Conservation (phyloP, 1,140 invertebrate species). For the Magallana gigas region DNA sequence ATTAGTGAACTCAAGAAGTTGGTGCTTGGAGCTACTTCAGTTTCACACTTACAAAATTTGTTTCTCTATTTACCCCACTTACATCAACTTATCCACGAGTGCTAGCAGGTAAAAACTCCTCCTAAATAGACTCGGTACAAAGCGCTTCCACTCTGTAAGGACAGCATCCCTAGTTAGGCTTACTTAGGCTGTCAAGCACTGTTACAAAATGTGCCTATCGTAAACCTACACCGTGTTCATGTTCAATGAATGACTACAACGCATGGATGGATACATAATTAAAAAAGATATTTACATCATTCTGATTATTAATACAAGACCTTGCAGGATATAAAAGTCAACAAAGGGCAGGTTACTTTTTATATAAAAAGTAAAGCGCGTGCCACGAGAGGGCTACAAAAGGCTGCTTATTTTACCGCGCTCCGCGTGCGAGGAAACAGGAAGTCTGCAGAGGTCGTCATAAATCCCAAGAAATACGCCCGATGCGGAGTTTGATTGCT, state of each 20-base stretch:
- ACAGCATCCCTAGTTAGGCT: background rate
- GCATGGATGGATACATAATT: slow-evolving; percentile 7
- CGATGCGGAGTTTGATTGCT: background rate
- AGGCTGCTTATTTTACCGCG: background rate
- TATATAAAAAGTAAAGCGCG: background rate
- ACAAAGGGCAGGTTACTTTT: background rate
- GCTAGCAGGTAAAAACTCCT: slow-evolving; percentile 3
- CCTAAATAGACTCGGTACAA: background rate
- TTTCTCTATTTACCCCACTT: background rate
- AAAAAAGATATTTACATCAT: background rate
- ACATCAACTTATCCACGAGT: slow-evolving; percentile 24
- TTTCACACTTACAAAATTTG: background rate
- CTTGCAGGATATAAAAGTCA: background rate
- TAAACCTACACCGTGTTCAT: background rate
- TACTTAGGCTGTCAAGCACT: background rate
- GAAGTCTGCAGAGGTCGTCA: background rate
- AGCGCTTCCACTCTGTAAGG: background rate
- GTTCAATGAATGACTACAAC: slow-evolving; percentile 18
- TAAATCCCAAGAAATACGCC: background rate
- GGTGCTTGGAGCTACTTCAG: slow-evolving; percentile 14
- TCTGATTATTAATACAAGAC: background rate
- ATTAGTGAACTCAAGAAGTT: background rate
- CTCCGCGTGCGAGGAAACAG: background rate
- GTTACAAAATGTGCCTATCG: background rate
- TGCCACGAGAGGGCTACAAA: background rate